A percentile compares a stretch with the other conserved stretches of the same genome.
These are phyloP conservation scores for Rhabdornis inornatus DNA, from an alignment of 2,113 vertebrate species.

Conservation along the genomic window DNA sequence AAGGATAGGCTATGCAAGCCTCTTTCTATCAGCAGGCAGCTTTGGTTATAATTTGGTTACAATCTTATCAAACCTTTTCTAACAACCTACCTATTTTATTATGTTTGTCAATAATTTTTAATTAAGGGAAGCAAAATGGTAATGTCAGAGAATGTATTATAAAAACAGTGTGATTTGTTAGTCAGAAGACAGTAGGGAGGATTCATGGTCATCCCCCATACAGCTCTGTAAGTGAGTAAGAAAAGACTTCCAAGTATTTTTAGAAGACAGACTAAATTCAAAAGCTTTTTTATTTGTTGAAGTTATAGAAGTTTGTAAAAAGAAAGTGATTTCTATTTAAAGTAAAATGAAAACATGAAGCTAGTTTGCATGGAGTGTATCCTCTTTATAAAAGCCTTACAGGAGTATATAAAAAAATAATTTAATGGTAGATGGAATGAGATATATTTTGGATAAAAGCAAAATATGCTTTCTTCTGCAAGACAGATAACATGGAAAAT, in stretches of 20 bases:
- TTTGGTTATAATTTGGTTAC: neutral
- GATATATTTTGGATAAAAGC: neutral
- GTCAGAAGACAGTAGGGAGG: neutral
- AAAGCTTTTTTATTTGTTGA: neutral
- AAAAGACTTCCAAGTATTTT: neutral
- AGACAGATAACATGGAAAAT: neutral
- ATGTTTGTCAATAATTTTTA: neutral
- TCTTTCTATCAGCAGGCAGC: neutral
- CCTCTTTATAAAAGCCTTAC: neutral
- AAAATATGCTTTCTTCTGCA: neutral
- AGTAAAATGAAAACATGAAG: neutral
- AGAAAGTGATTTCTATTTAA: neutral
- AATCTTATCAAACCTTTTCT: neutral
- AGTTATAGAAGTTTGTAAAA: neutral
- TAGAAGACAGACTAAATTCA: neutral
- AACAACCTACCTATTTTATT: neutral
- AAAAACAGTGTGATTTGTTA: neutral
- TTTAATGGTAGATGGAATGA: neutral
- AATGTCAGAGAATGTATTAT: neutral
- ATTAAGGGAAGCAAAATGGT: neutral
- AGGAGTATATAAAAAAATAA: neutral
- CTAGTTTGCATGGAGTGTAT: neutral
- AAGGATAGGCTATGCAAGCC: neutral
- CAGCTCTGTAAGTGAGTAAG: neutral
- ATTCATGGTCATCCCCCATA: rapidly evolving